Base-by-base conservation (phyloP, 2,797 vertebrate genomes). In the Dipus sagitta region DNA sequence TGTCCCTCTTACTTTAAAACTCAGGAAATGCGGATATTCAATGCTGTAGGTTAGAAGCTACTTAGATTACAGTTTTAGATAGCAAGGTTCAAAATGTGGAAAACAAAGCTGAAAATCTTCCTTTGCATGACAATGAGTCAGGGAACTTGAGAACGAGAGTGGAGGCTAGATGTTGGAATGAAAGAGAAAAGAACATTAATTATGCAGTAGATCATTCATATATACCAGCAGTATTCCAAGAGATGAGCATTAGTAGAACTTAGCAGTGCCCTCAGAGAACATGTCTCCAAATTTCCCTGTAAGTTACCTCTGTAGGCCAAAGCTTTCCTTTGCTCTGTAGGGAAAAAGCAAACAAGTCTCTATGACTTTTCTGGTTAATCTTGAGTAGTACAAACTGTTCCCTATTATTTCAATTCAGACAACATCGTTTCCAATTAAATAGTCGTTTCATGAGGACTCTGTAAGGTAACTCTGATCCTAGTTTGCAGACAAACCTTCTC, bases 1-100 rank as follows among this genome's bases (percentile, higher is more conserved):
- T 77, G 81, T 95, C 70, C 83, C 64, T 94, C 47, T 92, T 92
- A 65, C 77, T 67, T 47, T 89, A 89, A 94, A 90, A n/a, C 91
- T 9, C 90, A 8, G 24, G 15, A 74, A 93, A 82, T 74, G 42
- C 14, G 58, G 64, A 52, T 67, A 70, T 47, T 89, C 74, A 72
- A 82, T 47, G 58, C 9, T 85, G 24, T 68, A 67, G 2, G 15
- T 70, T 90, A 92, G 90, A 68, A 68, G 42, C 17, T 65, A 1
- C 68, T 93, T 68, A 86, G 47, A 78, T 80, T 54, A 60, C n/a
- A 17, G 4, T n/a, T 24, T 81, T n/a, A 68, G 72, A 10, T 64
- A 65, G 42, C 18, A 34, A 54, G 26, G n/a, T 93, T 95, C 71
- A 91, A 80, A 91, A 86, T 77, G 26, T 84, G 11, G 9, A 71